Base-by-base conservation (phyloP, 2,888 invertebrate species). In the Orthosia gothica region DNA sequence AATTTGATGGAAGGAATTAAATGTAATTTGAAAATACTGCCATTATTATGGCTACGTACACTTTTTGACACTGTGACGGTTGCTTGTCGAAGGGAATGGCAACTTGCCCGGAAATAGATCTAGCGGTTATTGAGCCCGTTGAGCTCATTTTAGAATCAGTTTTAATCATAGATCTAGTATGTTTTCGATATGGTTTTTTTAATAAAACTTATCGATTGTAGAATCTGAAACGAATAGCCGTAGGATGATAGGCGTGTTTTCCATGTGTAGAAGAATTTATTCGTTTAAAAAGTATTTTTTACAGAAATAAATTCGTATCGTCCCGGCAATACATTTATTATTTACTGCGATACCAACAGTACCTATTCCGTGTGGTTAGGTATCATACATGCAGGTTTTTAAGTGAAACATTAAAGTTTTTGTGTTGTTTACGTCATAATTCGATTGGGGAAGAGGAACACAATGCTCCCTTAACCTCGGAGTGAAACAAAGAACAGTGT, bases 401-500 rank as follows among this genome's bases (percentile, higher is more conserved):
- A 62, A 47, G 12, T 45, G 62, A 47, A 62, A 23, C 47, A 49
- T 62, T 62, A 9, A 47, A 23, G 5, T 18, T 62, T 23, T 5
- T 47, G 62, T 49, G 23, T 23, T 26, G 3, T n/a, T 32, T n/a
- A n/a, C 12, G n/a, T 5, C 9, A 23, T n/a, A 7, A n/a, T 47
- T 54, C 16, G 23, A 15, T 45, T 26, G 32, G 26, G 20, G 63
- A 23, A 54, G 4, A 23, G 7, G 13, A 20, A 55, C n/a, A 71
- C 16, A 67, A 61, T 26, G 50, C 26, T 26, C 61, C n/a, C 15
- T 50, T 59, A 9, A 66, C 50, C 61, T 57, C 45, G 0, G 26
- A 64, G 45, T 23, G 18, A 64, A 81, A 74, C 69, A 79, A 79
- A 83, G 70, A 68, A 47, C 63, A 64, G 59, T 79, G 74, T 80